phyloP scores from a whole-genome alignment of 2,797 vertebrate species.

The Gymnocypris eckloni region DNA sequence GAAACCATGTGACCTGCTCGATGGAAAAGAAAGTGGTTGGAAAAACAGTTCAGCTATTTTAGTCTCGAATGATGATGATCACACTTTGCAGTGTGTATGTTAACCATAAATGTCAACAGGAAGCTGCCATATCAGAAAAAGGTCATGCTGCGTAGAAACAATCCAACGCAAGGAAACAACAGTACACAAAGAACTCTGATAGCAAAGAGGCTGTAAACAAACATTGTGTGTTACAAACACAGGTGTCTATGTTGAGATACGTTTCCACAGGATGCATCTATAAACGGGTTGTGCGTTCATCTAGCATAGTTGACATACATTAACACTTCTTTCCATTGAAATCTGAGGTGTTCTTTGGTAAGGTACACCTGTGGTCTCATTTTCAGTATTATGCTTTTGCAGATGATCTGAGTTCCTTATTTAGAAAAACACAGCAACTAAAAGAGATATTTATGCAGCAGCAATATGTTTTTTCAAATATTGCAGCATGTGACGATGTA shows the following conservation, averaged over 20 bases:
- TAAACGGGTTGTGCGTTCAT: conserved; percentile 2
- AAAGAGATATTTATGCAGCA: neutral
- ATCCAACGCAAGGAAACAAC: conserved; percentile 41
- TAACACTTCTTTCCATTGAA: neutral
- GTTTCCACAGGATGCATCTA: conserved; percentile 52
- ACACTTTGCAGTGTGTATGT: conserved; percentile 32
- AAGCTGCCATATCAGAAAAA: conserved; percentile 50
- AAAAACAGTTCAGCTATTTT: conserved; percentile 58
- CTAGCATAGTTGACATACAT: neutral
- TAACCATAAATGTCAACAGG: conserved; percentile 64
- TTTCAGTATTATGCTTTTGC: neutral
- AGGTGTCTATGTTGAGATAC: conserved; percentile 27
- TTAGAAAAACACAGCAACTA: neutral
- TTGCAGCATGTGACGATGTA: too few relatives aligned
- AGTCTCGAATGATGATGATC: conserved; percentile 43
- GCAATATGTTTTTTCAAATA: neutral
- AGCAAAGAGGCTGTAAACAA: conserved; percentile 38
- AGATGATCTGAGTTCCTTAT: neutral
- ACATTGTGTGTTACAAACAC: conserved; percentile 33
- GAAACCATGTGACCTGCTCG: conserved; percentile 12
- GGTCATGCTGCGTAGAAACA: conserved; percentile 42
- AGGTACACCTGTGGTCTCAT: neutral
- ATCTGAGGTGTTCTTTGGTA: neutral
- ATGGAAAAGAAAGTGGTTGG: conserved; percentile 55
- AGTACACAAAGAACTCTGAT: conserved; percentile 11